phyloP scores from a whole-genome alignment of 2,888 invertebrate species.

The Papilio demoleus region DNA sequence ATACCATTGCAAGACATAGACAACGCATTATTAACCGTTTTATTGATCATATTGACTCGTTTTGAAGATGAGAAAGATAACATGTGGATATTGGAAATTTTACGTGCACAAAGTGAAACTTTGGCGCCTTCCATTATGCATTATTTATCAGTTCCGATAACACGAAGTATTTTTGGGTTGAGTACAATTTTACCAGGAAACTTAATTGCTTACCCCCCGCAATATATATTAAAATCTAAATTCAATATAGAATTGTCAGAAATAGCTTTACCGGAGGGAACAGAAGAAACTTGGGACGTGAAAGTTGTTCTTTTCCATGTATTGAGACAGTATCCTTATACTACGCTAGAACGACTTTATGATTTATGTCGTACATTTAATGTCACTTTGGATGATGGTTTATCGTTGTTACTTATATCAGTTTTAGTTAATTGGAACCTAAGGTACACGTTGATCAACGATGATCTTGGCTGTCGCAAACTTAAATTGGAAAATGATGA shows the following conservation, averaged over 20 bases:
- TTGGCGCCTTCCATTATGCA: constrained; percentile 58
- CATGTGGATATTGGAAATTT: constrained; percentile 61
- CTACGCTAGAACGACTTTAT: constrained; percentile 60
- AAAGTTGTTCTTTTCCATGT: constrained; percentile 76
- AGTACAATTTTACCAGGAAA: constrained; percentile 60
- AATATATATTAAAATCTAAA: constrained; percentile 70
- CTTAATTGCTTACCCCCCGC: constrained; percentile 66
- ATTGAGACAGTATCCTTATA: constrained; percentile 67
- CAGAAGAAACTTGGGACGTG: constrained; percentile 78
- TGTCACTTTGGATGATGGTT: constrained; percentile 68
- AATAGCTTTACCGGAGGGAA: constrained; percentile 70
- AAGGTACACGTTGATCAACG: constrained; percentile 64
- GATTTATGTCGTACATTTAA: constrained; percentile 71
- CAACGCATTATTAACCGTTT: constrained; percentile 64
- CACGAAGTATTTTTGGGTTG: constrained; percentile 63
- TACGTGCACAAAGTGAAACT: constrained; percentile 67
- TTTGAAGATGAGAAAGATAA: constrained; percentile 55
- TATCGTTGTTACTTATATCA: constrained; percentile 72
- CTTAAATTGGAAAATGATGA: constrained; percentile 63
- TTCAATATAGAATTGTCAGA: constrained; percentile 75
- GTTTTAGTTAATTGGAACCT: constrained; percentile 72
- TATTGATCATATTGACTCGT: constrained; percentile 61
- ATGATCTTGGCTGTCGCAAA: constrained; percentile 64
- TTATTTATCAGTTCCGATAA: constrained; percentile 62
- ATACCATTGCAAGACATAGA: constrained; percentile 67